These are phyloP conservation scores for Iselma pallidipennis DNA, from an alignment of 2,888 invertebrate species.

Conservation along the genomic window DNA sequence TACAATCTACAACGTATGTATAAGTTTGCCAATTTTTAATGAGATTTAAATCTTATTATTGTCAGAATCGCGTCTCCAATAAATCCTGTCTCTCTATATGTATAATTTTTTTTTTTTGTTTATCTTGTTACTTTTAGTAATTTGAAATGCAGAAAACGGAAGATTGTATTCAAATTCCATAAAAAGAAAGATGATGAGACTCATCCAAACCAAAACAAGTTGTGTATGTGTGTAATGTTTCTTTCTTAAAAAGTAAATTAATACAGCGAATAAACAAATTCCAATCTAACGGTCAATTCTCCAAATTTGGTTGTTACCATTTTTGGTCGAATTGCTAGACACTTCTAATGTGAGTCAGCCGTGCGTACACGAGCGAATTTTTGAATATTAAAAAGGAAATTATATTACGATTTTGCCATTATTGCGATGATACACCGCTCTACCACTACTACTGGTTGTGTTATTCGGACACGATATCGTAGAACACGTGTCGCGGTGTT, in stretches of 20 bases:
- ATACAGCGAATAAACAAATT: no score
- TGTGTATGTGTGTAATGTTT: no score
- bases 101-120: no score
- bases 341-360: background rate
- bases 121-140: background rate
- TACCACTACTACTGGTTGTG: no score
- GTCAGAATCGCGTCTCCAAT: background rate
- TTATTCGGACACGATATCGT: no score
- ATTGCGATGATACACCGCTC: no score
- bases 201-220: no score
- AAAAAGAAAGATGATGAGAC: background rate
- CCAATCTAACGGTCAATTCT: background rate
- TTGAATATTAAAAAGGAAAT: background rate
- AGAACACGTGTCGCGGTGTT: constrained; percentile 25
- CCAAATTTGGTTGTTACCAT: background rate
- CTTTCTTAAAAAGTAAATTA: no score
- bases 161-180: no score
- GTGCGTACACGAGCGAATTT: background rate
- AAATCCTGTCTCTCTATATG: no score
- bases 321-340: background rate
- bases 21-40: background rate
- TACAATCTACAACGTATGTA: no score
- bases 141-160: background rate
- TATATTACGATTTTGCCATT: no score
- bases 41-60: background rate